Evolutionary conservation across 1,140 invertebrate species (phyloP), one percentile per base, ranked within the genome.

Genomic region (Ylistrum balloti): DNA sequence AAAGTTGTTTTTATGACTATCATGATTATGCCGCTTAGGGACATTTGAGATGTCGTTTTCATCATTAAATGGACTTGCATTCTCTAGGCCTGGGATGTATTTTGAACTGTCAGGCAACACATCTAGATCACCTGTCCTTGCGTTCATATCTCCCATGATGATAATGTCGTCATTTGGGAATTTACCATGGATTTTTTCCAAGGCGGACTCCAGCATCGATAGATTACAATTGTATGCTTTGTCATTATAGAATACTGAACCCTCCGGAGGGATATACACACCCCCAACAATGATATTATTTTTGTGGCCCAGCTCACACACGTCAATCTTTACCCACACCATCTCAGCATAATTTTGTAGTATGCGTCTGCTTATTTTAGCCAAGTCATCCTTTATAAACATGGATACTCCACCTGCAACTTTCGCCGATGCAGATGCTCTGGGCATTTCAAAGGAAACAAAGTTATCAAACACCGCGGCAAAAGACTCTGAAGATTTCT

Each of bases 1-100:
- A 88, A 88, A 88, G 56, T 17, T 88, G n/a, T 88, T 88, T 38
- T n/a, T 9, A 87, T n/a, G 22, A n/a, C 45, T 87, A n/a, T 87
- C 86, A 38, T 87, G 35, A n/a, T 87, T 87, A 15, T n/a, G 35
- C 35, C 86, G 34, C 32, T 87, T 35, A 38, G 86, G 33, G 28
- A 32, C 45, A 38, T 10, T 5, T 33, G 86, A 33, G 9, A 34
- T 34, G 33, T 9, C 86, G 32, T 32, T 87, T 33, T 13, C 28
- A 28, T n/a, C 34, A 35, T 38, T 87, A 38, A n/a, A n/a, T n/a
- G 22, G 22, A 38, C 15, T n/a, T n/a, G 45, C 45, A 38, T 87
- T 41, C 32, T 38, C 20, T n/a, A 87, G 86, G 45, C 86, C 33
- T n/a, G 33, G 33, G 17, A 35, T 87, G 45, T 87, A 87, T n/a